These are phyloP conservation scores for Cephonodes hylas DNA, from an alignment of 2,888 invertebrate species.

Conservation along the genomic window DNA sequence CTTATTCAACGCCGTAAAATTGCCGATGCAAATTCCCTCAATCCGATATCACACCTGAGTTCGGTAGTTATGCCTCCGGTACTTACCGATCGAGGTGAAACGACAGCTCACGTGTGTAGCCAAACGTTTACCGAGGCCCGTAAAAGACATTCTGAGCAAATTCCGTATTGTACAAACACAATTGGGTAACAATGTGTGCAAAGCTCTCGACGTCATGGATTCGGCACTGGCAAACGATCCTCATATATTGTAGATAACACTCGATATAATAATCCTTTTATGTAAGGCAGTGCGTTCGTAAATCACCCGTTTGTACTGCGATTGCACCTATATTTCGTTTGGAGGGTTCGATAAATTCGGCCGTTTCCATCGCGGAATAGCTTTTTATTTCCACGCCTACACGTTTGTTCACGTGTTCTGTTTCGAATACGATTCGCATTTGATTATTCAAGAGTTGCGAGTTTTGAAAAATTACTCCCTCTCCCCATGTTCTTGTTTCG, in stretches of 20 bases:
- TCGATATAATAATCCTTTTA: conserved; percentile 55
- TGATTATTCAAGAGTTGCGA: conserved; percentile 45
- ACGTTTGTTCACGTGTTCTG: conserved; percentile 29
- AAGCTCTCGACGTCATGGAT: conserved; percentile 23
- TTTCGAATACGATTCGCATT: conserved; percentile 40
- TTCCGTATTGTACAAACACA: conserved; percentile 21
- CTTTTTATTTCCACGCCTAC: conserved; percentile 60
- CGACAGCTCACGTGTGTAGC: neutral
- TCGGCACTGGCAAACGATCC: conserved; percentile 31
- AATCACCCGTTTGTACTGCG: conserved; percentile 54
- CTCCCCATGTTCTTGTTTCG: conserved; percentile 26
- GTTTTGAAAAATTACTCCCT: conserved; percentile 25
- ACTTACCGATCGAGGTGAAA: conserved; percentile 2
- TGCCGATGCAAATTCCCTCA: neutral
- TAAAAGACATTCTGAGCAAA: conserved; percentile 20
- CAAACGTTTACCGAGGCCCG: neutral
- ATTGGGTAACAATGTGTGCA: conserved; percentile 34
- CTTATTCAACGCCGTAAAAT: neutral
- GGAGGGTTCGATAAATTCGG: conserved; percentile 64
- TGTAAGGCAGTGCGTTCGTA: conserved; percentile 55
- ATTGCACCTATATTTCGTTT: conserved; percentile 62
- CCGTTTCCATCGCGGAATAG: conserved; percentile 57
- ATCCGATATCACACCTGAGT: conserved; percentile 7
- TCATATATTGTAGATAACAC: conserved; percentile 27
- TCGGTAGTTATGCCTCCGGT: neutral